Conservation (phyloP, 2,113 vertebrate genomes). For the Sphaerodactylus townsendi region DNA sequence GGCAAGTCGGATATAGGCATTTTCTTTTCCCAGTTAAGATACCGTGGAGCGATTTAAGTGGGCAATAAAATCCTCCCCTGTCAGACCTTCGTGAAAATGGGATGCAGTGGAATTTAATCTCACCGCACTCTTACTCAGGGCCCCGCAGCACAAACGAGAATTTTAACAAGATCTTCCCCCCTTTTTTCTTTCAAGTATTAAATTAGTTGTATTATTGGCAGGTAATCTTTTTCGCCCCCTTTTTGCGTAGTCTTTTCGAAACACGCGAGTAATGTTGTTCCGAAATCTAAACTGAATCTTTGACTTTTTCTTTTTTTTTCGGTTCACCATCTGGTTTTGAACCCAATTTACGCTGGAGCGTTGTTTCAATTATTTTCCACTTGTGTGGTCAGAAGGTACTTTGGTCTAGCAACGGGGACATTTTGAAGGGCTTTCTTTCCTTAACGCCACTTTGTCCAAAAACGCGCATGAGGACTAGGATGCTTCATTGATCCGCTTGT, state of each 20-base stretch:
- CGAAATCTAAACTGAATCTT: conserved; percentile 57
- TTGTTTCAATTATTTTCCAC: conserved; percentile 81
- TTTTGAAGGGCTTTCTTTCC: conserved; percentile 58
- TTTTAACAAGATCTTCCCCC: conserved; percentile 15
- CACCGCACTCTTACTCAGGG: not conserved
- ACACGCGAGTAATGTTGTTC: not conserved
- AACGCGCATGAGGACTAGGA: conserved; percentile 57
- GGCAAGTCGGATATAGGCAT: not conserved
- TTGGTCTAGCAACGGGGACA: conserved; percentile 73
- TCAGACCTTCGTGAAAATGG: not conserved
- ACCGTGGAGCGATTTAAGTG: not conserved
- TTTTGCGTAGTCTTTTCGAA: not conserved
- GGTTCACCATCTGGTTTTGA: conserved; percentile 74
- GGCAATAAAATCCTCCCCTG: not conserved
- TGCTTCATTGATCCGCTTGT: conserved; percentile 77
- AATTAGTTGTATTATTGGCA: not conserved
- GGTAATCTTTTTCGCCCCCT: not conserved
- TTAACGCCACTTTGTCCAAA: conserved; percentile 71
- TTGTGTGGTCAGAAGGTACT: conserved; percentile 83
- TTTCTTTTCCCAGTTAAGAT: not conserved
- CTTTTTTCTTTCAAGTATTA: not conserved
- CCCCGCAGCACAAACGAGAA: not conserved
- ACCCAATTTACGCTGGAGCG: conserved; percentile 57
- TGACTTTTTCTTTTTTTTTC: conserved; percentile 51
- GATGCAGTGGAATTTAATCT: conserved; percentile 30